Percentiles rank a stretch among this genome's conserved stretches.
phyloP scores from a whole-genome alignment of 2,888 invertebrate genomes.

The Netelia virgata region DNA sequence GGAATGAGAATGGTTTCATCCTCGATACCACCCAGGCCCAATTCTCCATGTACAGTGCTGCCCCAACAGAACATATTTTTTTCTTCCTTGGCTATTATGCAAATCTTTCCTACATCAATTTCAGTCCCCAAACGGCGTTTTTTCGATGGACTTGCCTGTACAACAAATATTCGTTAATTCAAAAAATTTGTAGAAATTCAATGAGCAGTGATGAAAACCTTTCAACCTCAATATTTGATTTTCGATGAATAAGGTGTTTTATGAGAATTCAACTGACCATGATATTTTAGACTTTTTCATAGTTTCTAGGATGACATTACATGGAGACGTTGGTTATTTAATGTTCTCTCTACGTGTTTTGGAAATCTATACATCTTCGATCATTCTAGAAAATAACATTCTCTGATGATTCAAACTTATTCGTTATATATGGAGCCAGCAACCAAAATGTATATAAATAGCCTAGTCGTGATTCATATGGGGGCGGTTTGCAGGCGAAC shows the following conservation, averaged over 20 bases:
- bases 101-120: constrained; percentile 57
- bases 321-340: constrained; percentile 15
- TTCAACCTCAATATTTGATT: not conserved
- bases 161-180: not conserved
- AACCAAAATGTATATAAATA: not conserved
- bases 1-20: constrained; percentile 88
- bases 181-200: not conserved
- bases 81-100: constrained; percentile 56
- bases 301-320: constrained; percentile 24
- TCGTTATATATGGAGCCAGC: not conserved
- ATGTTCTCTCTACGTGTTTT: not conserved
- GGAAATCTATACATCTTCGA: not conserved
- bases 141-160: constrained; percentile 77
- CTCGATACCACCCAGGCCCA: constrained; percentile 92
- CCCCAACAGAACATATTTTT: constrained; percentile 91
- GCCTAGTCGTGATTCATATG: not conserved
- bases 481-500: not conserved
- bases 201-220: not conserved
- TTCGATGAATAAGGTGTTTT: not conserved
- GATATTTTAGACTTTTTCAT: constrained; percentile 53
- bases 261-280: constrained; percentile 59
- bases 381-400: constrained; percentile 21
- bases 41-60: constrained; percentile 91
- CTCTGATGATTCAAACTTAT: not conserved
- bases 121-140: constrained; percentile 75